phyloP scores from a whole-genome alignment of 1,140 invertebrate genomes.

The Dinothrombium tinctorium region DNA sequence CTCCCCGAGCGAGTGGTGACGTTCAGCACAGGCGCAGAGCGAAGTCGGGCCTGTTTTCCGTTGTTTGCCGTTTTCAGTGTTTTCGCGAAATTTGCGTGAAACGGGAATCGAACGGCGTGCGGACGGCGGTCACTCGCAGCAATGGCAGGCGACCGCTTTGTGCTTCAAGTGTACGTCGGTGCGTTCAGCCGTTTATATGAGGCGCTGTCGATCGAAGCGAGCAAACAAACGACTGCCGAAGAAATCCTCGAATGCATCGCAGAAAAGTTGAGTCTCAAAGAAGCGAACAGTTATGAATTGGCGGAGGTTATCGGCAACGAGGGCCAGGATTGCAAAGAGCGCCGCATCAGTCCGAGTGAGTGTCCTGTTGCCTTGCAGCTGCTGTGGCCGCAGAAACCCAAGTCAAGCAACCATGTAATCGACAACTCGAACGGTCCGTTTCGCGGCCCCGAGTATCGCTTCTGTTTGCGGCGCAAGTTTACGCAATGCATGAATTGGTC shows the following conservation, averaged over 20 bases:
- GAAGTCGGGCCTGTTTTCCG: too few relatives aligned
- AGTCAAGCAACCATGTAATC: slow-evolving; percentile 2
- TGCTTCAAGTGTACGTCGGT: slow-evolving; percentile 64
- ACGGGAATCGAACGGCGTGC: too few relatives aligned
- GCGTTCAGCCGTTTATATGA: slow-evolving; percentile 66
- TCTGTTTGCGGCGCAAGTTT: slow-evolving; percentile 58
- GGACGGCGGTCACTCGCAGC: too few relatives aligned
- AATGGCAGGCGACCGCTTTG: slow-evolving; percentile 20
- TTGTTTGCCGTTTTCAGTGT: too few relatives aligned
- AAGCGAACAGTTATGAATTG: slow-evolving; percentile 47
- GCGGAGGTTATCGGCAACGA: slow-evolving; percentile 53
- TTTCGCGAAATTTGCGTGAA: too few relatives aligned
- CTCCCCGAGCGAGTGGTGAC: too few relatives aligned
- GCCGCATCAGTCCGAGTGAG: slow-evolving; percentile 54
- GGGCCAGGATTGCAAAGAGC: slow-evolving; percentile 60
- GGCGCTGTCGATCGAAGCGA: slow-evolving; percentile 67
- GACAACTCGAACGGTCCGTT: not conserved
- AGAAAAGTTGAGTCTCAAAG: slow-evolving; percentile 37
- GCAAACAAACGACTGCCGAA: slow-evolving; percentile 64
- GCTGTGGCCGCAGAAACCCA: slow-evolving; percentile 42
- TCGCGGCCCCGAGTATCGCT: slow-evolving; percentile 24
- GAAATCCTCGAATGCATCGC: slow-evolving; percentile 70
- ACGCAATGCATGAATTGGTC: slow-evolving; percentile 16
- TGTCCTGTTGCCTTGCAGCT: slow-evolving; percentile 76
- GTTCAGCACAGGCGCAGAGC: too few relatives aligned